Conservation (phyloP, 2,888 invertebrate species). For the Cryptocephalus primarius region DNA sequence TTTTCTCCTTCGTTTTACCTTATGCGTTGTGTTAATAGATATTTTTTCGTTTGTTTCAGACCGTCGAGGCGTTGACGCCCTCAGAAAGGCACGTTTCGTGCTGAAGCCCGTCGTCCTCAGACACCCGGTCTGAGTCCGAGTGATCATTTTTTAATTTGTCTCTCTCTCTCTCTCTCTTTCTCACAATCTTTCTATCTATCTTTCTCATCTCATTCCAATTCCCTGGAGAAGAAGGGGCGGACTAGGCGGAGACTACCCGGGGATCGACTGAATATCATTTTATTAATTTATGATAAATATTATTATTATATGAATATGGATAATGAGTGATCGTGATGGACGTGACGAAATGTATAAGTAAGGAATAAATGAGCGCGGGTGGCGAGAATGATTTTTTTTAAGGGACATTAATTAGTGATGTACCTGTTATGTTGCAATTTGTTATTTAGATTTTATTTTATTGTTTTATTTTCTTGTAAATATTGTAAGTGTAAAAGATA, state of each 20-base stretch:
- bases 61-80: slow-evolving; percentile 51
- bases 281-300: slow-evolving; percentile 9
- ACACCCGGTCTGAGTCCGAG: not conserved
- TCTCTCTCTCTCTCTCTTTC: too few species aligned
- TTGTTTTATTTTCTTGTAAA: slow-evolving; percentile 26
- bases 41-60: slow-evolving; percentile 44
- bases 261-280: slow-evolving; percentile 23
- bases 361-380: slow-evolving; percentile 13
- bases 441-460: slow-evolving; percentile 36
- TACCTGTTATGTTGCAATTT: slow-evolving; percentile 39
- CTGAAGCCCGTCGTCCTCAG: slow-evolving; percentile 4
- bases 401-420: slow-evolving; percentile 29
- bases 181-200: too few species aligned
- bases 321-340: slow-evolving; percentile 8
- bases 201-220: slow-evolving; percentile 26
- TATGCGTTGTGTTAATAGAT: not conserved
- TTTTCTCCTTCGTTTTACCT: not conserved
- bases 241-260: slow-evolving; percentile 6
- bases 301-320: too few species aligned
- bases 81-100: slow-evolving; percentile 40
- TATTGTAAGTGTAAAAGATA: slow-evolving; percentile 13
- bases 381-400: slow-evolving; percentile 12
- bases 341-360: slow-evolving; percentile 2
- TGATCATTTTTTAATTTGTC: slow-evolving; percentile 1
- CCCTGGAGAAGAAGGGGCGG: slow-evolving; percentile 8